A percentile compares a stretch with the other conserved stretches of the same genome.
Conservation (phyloP, 2,113 vertebrate genomes). For the Probosciger aterrimus region DNA sequence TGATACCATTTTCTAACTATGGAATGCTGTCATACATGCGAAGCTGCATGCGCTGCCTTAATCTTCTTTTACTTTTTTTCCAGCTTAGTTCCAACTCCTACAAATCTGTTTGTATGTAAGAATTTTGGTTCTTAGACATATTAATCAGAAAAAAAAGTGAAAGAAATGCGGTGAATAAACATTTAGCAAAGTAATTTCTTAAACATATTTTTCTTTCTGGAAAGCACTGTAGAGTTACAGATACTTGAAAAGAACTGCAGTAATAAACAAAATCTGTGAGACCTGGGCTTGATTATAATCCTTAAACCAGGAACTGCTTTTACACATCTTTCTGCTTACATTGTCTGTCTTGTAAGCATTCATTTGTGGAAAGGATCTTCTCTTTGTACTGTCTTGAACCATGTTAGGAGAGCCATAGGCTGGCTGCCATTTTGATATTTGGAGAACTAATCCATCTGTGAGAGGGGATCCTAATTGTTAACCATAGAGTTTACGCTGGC, state of each 20-base stretch:
- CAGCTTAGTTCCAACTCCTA: neutral
- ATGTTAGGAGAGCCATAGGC: neutral
- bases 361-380: neutral
- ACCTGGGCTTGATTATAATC: neutral
- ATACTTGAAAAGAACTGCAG: neutral
- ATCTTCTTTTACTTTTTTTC: neutral
- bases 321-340: neutral
- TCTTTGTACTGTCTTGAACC: neutral
- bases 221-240: neutral
- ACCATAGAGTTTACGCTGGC: accelerated
- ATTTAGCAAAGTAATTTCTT: neutral
- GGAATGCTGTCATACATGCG: neutral
- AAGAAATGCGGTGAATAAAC: neutral
- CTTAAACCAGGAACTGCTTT: neutral
- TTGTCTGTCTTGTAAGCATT: neutral
- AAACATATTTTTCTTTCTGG: neutral
- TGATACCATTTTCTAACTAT: neutral
- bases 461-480: neutral
- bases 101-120: neutral
- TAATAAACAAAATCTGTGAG: neutral
- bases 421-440: neutral
- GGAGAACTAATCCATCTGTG: neutral
- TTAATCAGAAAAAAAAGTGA: neutral
- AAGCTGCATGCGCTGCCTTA: neutral
- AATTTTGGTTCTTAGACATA: neutral